These are phyloP conservation scores for Hirtodrosophila histrioides DNA, from an alignment of 2,888 invertebrate genomes.

Conservation along the genomic window DNA sequence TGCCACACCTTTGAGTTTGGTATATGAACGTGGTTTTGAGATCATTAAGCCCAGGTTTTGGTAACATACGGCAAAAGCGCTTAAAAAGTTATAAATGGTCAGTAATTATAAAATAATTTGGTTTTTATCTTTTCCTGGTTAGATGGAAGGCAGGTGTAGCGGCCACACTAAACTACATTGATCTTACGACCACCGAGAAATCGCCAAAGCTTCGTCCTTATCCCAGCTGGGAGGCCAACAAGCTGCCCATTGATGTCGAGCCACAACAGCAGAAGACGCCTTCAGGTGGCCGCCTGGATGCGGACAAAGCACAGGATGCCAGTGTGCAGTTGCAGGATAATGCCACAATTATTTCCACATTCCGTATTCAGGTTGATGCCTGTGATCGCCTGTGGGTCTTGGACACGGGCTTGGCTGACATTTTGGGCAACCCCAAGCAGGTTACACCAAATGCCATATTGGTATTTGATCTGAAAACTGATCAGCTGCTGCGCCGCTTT, in stretches of 20 bases:
- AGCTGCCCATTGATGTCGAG: conserved; percentile 87
- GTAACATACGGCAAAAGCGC: too few species aligned
- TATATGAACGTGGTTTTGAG: too few species aligned
- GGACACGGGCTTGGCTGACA: conserved; percentile 90
- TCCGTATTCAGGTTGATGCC: conserved; percentile 89
- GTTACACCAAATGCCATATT: conserved; percentile 88
- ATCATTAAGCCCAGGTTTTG: too few species aligned
- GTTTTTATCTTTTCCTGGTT: too few species aligned
- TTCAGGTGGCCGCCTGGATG: conserved; percentile 80
- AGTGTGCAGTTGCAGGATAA: conserved; percentile 85
- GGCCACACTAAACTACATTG: conserved; percentile 89
- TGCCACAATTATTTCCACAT: conserved; percentile 89
- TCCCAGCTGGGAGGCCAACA: conserved; percentile 91
- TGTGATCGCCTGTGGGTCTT: conserved; percentile 93
- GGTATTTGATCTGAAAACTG: conserved; percentile 90
- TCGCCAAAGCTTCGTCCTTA: conserved; percentile 91
- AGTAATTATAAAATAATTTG: too few species aligned
- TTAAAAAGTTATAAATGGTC: too few species aligned
- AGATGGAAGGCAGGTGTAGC: conserved; percentile 90
- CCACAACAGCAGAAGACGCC: conserved; percentile 70
- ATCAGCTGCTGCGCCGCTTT: conserved; percentile 89
- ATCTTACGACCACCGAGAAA: conserved; percentile 86
- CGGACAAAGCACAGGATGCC: conserved; percentile 83
- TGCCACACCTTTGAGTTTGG: too few species aligned
- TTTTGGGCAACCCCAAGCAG: conserved; percentile 88